Conservation (phyloP, 2,113 vertebrate species). For the Eurystomus gularis region DNA sequence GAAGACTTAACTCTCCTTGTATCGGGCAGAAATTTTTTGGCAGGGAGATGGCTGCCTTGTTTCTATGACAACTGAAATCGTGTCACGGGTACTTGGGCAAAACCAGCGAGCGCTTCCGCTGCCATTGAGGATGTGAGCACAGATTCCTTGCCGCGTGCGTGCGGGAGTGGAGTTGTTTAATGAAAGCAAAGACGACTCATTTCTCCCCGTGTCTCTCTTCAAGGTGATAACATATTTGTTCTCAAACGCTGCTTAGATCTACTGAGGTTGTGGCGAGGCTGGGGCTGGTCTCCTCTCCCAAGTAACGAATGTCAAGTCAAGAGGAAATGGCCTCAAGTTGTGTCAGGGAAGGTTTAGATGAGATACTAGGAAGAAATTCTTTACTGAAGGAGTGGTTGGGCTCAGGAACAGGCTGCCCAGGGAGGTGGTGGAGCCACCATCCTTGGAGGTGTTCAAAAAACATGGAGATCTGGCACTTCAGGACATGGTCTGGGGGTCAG, state of each 20-base stretch:
- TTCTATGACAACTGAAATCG: slow-evolving; percentile 41
- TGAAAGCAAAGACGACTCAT: neutral
- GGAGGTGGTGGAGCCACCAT: too few relatives aligned
- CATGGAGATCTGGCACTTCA: too few relatives aligned
- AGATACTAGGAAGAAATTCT: too few relatives aligned
- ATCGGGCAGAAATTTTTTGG: neutral
- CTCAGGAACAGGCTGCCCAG: too few relatives aligned
- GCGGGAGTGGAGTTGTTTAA: neutral
- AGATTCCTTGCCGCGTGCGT: fast-evolving
- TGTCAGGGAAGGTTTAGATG: too few relatives aligned
- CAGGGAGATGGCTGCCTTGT: slow-evolving; percentile 1
- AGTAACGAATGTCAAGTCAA: too few relatives aligned
- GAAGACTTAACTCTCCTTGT: neutral
- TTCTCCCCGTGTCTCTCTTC: fast-evolving
- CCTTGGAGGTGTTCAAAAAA: too few relatives aligned
- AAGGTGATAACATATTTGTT: neutral
- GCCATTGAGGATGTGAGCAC: neutral
- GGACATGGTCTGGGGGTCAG: too few relatives aligned
- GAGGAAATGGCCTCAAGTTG: too few relatives aligned
- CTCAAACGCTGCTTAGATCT: neutral
- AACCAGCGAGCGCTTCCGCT: neutral
- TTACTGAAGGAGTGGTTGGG: too few relatives aligned
- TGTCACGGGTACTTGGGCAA: neutral
- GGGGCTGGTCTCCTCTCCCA: too few relatives aligned
- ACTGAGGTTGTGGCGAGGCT: too few relatives aligned